A percentile compares a stretch with the other conserved stretches of the same genome.
These are phyloP conservation scores for Antigone vipio DNA, from an alignment of 2,113 vertebrate species.

Conservation along the genomic window DNA sequence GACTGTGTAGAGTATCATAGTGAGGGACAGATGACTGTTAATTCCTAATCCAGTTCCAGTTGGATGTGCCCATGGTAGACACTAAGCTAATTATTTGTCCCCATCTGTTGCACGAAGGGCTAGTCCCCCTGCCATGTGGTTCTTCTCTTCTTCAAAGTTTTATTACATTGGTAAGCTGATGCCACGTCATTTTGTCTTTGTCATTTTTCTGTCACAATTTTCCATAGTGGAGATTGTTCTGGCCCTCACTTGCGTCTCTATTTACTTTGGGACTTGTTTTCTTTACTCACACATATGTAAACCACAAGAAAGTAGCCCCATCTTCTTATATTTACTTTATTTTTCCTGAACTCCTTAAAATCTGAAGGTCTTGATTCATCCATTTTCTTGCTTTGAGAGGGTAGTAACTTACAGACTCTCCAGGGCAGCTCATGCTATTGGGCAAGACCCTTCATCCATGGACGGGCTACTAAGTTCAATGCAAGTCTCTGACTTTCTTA, in stretches of 20 bases:
- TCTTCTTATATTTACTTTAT: not conserved
- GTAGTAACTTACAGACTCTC: not conserved
- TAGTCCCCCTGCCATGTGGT: accelerated
- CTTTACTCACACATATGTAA: not conserved
- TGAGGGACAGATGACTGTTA: not conserved
- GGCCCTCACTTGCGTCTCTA: not conserved
- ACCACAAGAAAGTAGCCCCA: not conserved
- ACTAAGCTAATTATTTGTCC: not conserved
- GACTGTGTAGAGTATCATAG: not conserved
- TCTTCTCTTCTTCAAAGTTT: not conserved
- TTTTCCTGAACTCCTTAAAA: not conserved
- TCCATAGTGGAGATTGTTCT: not conserved
- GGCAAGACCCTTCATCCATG: not conserved
- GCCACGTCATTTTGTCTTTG: not conserved
- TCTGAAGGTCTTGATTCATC: not conserved
- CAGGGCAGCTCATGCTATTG: not conserved
- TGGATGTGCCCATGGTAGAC: not conserved
- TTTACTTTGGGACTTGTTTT: not conserved
- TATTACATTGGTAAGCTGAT: not conserved
- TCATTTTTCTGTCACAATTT: not conserved
- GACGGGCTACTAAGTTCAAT: not conserved
- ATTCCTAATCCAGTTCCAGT: not conserved
- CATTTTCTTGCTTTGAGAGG: not conserved
- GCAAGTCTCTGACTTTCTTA: not conserved
- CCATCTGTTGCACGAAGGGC: not conserved